Conservation (phyloP, 2,888 invertebrate genomes). For the Minunthozetes semirufus region DNA sequence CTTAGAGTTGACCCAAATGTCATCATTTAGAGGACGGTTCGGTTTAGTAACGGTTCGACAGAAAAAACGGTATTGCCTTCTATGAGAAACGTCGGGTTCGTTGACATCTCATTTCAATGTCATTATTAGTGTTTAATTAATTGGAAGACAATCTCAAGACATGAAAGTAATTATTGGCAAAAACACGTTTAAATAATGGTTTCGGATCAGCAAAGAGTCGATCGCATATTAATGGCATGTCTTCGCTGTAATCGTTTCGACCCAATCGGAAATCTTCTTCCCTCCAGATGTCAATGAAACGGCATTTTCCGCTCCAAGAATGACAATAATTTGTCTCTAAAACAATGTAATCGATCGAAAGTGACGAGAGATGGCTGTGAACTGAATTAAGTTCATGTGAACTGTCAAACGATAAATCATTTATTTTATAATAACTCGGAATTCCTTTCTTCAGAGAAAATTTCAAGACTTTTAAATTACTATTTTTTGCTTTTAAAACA, state of each 20-base stretch:
- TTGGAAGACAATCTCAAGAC: background rate
- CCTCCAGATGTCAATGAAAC: constrained; percentile 19
- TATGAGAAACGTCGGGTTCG: background rate
- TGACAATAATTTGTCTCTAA: constrained; percentile 26
- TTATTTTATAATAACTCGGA: background rate
- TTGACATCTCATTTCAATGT: constrained; percentile 19
- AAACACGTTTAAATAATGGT: constrained; percentile 27
- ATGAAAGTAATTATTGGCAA: constrained; percentile 28
- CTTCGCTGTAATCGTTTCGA: constrained; percentile 17
- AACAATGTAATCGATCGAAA: constrained; percentile 28
- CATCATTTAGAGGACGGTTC: background rate
- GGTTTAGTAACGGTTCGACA: background rate
- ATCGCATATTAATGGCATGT: constrained; percentile 27
- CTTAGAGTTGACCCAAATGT: constrained; percentile 27
- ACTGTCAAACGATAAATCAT: background rate
- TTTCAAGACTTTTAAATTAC: background rate
- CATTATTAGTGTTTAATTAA: constrained; percentile 19
- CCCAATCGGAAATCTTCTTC: constrained; percentile 19
- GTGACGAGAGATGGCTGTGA: constrained; percentile 27
- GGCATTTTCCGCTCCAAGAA: constrained; percentile 17
- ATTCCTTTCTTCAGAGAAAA: background rate
- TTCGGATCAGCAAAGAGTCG: constrained; percentile 25
- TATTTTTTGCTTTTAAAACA: background rate
- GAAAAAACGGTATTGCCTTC: background rate
- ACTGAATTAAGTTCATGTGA: constrained; percentile 12